Base-by-base conservation (phyloP, 1,140 invertebrate genomes). In the Nebria ingens region DNA sequence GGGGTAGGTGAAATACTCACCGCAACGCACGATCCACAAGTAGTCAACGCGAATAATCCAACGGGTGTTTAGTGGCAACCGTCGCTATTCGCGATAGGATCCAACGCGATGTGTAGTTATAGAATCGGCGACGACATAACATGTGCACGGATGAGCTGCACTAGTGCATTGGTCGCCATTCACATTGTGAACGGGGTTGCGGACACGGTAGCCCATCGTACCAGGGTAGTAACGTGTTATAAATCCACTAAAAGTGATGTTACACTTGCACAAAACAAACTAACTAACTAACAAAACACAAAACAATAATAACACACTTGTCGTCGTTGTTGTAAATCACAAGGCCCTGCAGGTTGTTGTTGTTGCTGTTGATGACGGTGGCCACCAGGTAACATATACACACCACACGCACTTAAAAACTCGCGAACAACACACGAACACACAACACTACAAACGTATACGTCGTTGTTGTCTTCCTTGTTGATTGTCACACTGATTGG, bases 11-110 rank as follows among this genome's bases (percentile, higher is more conserved):
- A 4, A 11, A 45, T 11, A 45, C 40, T 45, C 15, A 45, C 40
- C 40, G 40, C 40, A 12, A 17, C 40, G 40, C 6, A 6, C 40
- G 40, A 45, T 45, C 40, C 40, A 45, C 40, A 45, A 45, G 40
- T 45, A 45, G 40, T 3, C 40, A 45, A 45, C 17, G 15, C 4
- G 40, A 12, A 45, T 45, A 45, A 45, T 45, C 40, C 40, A 45
- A 45, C 9, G 4, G 40, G 40, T 9, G 17, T n/a, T n/a, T n/a
- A n/a, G n/a, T n/a, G n/a, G n/a, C n/a, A n/a, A n/a, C n/a, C n/a
- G n/a, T 17, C 15, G 40, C 40, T 45, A 45, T 17, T 45, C 9
- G 40, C 17, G 40, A 45, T 17, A 45, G 15, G 40, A 45, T 17
- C 40, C 9, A 45, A 45, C 40, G 17, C 40, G n/a, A 12, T 45